Percentiles rank a stretch among this genome's conserved stretches.
These are phyloP conservation scores for Platypus cylindrus DNA, from an alignment of 2,888 invertebrate species.

Conservation along the genomic window DNA sequence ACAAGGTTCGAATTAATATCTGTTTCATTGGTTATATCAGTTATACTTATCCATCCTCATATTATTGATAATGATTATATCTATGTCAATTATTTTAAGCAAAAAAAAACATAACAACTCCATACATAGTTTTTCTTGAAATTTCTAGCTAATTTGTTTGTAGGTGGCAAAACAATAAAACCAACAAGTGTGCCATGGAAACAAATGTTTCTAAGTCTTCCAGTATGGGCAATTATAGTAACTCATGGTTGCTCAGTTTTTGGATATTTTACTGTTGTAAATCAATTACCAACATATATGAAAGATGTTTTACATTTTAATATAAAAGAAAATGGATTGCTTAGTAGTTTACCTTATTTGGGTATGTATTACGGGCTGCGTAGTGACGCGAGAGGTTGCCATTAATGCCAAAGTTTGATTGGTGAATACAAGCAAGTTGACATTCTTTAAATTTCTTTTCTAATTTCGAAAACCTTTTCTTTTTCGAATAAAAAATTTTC, in stretches of 20 bases:
- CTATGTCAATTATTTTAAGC: too few species aligned
- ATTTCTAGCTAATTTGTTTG: not conserved
- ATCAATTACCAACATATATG: conserved; percentile 79
- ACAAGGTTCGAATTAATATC: conserved; percentile 14
- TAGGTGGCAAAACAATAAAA: conserved; percentile 24
- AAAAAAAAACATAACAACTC: too few species aligned
- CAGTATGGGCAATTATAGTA: conserved; percentile 77
- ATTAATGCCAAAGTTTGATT: too few species aligned
- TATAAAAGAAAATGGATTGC: conserved; percentile 74
- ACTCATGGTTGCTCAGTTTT: conserved; percentile 76
- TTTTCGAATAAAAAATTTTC: too few species aligned
- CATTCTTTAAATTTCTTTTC: too few species aligned
- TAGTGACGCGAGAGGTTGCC: too few species aligned
- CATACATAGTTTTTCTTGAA: not conserved
- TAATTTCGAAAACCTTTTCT: too few species aligned
- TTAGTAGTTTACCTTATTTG: conserved; percentile 75
- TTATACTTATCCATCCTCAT: too few species aligned
- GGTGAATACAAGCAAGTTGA: too few species aligned
- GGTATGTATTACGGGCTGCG: conserved; percentile 44
- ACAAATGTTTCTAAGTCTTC: conserved; percentile 51
- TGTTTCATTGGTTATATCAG: too few species aligned
- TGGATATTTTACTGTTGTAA: conserved; percentile 78
- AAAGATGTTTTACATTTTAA: conserved; percentile 63
- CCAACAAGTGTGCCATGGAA: conserved; percentile 60
- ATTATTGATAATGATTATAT: too few species aligned